Conservation (phyloP, 2,888 invertebrate genomes). For the Ormyrus nitidulus region DNA sequence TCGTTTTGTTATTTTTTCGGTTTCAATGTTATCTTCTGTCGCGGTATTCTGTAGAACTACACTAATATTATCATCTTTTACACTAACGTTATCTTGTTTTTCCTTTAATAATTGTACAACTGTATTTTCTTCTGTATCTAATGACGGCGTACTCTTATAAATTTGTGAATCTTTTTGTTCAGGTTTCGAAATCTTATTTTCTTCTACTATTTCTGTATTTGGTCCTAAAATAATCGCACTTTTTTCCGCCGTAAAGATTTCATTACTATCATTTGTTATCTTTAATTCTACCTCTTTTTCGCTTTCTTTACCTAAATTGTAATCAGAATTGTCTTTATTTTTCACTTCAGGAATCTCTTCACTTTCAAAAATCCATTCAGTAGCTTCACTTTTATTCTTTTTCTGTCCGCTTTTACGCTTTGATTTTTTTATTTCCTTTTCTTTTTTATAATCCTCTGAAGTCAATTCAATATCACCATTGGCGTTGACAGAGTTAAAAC, state of each 20-base stretch:
- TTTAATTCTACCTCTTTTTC: constrained; percentile 16
- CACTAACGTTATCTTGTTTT: constrained; percentile 18
- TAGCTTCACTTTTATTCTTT: constrained; percentile 26
- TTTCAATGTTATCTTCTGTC: not conserved
- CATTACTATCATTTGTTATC: constrained; percentile 10
- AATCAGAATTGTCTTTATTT: constrained; percentile 16
- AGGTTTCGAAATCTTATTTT: constrained; percentile 16
- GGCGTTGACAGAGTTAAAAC: constrained; percentile 11
- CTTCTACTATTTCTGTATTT: constrained; percentile 13
- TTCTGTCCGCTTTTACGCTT: constrained; percentile 27
- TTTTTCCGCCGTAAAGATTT: constrained; percentile 12
- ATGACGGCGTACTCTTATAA: not conserved
- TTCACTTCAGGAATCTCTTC: constrained; percentile 1
- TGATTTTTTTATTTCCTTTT: constrained; percentile 25
- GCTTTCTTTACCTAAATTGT: constrained; percentile 24
- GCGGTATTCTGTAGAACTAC: constrained; percentile 8
- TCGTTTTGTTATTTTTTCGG: constrained; percentile 16
- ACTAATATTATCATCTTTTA: not conserved
- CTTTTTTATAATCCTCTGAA: constrained; percentile 8
- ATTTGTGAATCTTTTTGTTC: not conserved
- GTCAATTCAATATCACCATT: not conserved
- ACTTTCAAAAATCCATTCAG: constrained; percentile 14
- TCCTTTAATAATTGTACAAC: not conserved
- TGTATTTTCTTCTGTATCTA: not conserved
- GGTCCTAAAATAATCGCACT: constrained; percentile 49